Percentiles rank a stretch among this genome's conserved stretches.
phyloP scores from a whole-genome alignment of 2,797 vertebrate species.

The Silurus aristotelis region DNA sequence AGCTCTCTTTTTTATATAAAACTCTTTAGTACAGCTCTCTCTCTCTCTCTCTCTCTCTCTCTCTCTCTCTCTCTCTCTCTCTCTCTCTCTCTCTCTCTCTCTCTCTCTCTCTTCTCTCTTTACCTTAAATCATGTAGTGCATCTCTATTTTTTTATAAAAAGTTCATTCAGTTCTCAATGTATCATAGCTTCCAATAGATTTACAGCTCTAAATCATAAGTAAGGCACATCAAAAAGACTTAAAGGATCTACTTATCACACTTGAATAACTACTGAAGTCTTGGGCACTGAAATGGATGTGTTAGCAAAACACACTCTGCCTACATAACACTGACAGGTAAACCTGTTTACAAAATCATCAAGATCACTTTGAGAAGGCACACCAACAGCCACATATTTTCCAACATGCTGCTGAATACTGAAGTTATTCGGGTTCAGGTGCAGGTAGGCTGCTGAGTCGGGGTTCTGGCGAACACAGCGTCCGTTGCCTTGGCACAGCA shows the following conservation, averaged over 20 bases:
- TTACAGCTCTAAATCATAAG: neutral
- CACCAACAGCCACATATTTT: conserved; percentile 36
- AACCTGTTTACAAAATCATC: conserved; percentile 41
- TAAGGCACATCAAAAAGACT: neutral
- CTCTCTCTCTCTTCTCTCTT: too few relatives aligned
- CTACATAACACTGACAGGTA: conserved; percentile 49
- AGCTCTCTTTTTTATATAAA: too few relatives aligned
- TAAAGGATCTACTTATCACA: neutral
- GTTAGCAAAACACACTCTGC: conserved; percentile 31
- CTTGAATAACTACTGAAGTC: conserved; percentile 12
- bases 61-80: too few relatives aligned
- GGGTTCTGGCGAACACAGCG: conserved; percentile 77
- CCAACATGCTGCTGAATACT: conserved; percentile 62
- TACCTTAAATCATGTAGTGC: too few relatives aligned
- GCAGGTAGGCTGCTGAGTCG: conserved; percentile 71
- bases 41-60: too few relatives aligned
- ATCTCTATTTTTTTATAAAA: too few relatives aligned
- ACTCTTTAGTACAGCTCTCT: too few relatives aligned
- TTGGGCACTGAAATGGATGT: neutral
- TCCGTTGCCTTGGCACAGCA: conserved; percentile 78
- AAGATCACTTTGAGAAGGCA: conserved; percentile 34
- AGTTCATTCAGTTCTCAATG: neutral
- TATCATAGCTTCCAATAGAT: neutral
- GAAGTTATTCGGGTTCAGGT: conserved; percentile 77
- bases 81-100: too few relatives aligned